Base-by-base conservation (phyloP, 2,113 vertebrate species). In the Carassius carassius region DNA sequence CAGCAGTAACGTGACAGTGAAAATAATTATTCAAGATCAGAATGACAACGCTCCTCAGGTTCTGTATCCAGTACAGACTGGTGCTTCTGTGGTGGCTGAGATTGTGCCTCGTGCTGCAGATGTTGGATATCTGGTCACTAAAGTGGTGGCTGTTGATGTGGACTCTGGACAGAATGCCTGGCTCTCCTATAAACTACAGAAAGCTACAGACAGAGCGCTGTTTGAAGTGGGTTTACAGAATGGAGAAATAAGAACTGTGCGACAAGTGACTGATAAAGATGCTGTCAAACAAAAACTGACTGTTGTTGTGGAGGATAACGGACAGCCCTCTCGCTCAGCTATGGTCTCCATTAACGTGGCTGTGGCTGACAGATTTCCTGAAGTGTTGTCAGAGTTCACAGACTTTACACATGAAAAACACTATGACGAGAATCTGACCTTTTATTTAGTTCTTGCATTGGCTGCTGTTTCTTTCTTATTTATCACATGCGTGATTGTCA, bases 91-190 rank as follows among this genome's bases (percentile, higher is more conserved):
- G 51, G 81, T 87, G 80, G 83, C 83, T 78, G 83, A 89, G 56
- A 85, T 87, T 35, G 74, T 84, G 58, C 86, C 47, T 35, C 84
- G 23, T 73, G 21, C 86, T 81, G 86, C 86, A 87, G 86, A 85
- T 82, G 44, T 73, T 0, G 91, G 89, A 2, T 86, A 89, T 65
- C 86, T 94, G 75, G 75, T 92, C 25, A 90, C 91, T 78, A 93
- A 91, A 63, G 86, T 93, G 85, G 88, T 92, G 85, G 91, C 91
- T 21, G 87, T 92, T 78, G 92, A 94, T 41, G 87, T 81, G 29
- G 91, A 93, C 62, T 81, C 86, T 25, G 90, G 89, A 0, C 88
- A 90, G 75, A 91, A 94, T n/a, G 89, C 88, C 2, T 91, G 89
- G 85, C 81, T 94, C 35, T 89, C 87, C 0, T 91, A 92, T 23